Conservation (phyloP, 2,113 vertebrate species). For the Poecile atricapillus region DNA sequence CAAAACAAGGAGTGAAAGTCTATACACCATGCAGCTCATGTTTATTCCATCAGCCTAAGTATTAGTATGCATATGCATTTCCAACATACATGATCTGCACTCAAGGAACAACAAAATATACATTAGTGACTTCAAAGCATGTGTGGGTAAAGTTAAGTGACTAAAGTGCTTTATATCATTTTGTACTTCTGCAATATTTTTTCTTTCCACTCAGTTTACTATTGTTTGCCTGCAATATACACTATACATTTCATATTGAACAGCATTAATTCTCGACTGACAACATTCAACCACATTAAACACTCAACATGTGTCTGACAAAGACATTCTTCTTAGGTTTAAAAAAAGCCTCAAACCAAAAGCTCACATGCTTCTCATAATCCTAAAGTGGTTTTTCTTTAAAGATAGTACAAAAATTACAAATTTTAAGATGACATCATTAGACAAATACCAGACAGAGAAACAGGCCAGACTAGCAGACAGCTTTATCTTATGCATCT, state of each 20-base stretch:
- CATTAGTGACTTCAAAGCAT: not conserved
- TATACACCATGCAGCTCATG: not conserved
- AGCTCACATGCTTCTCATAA: not conserved
- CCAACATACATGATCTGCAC: not conserved
- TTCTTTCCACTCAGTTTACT: not conserved
- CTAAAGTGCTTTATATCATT: not conserved
- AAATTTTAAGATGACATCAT: not conserved
- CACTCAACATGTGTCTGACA: not conserved
- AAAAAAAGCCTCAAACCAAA: not conserved
- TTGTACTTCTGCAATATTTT: not conserved
- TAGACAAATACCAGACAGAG: not conserved
- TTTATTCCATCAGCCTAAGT: not conserved
- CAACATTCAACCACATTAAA: not conserved
- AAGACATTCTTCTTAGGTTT: not conserved
- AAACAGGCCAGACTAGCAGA: not conserved
- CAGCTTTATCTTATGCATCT: not conserved
- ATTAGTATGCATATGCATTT: not conserved
- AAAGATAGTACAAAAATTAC: not conserved
- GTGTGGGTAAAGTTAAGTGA: not conserved
- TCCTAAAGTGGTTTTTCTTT: not conserved
- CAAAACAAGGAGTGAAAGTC: not conserved
- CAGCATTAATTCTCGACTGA: not conserved
- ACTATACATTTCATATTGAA: not conserved
- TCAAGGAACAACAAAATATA: not conserved
- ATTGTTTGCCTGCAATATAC: not conserved